Evolutionary conservation across 2,797 vertebrate genomes (phyloP).

Genomic region (Siniperca undulata): DNA sequence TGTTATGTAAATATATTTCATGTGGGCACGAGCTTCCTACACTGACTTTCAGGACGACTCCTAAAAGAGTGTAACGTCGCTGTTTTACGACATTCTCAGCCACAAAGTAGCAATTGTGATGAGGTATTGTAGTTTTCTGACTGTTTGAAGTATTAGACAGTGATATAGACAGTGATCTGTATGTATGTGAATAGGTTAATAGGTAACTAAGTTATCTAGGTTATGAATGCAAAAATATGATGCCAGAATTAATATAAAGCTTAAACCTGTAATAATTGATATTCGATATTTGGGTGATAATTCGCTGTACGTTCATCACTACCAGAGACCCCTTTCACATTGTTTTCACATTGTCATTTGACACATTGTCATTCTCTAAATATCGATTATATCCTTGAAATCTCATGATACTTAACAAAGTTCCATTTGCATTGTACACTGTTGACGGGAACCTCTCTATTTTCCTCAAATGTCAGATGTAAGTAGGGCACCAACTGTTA

Average conservation of each 20-base stretch:
- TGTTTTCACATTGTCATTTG: background rate
- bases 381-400: background rate
- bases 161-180: background rate
- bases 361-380: no score
- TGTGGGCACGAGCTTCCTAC: background rate
- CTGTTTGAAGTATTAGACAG: background rate
- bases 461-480: constrained; percentile 52
- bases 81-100: background rate
- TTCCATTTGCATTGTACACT: background rate
- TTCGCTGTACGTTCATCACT: background rate
- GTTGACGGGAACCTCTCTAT: constrained; percentile 4
- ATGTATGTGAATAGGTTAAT: background rate
- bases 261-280: no score
- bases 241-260: background rate
- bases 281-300: background rate
- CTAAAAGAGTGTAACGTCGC: background rate
- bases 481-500: constrained; percentile 63
- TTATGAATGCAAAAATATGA: background rate
- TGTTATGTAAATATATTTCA: constrained; percentile 1
- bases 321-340: background rate
- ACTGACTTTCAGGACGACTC: background rate
- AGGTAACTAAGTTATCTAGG: background rate
- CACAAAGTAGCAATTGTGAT: background rate
- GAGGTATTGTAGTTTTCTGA: background rate
- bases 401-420: background rate